Conservation (phyloP, 2,113 vertebrate genomes). For the Pygoscelis adeliae region DNA sequence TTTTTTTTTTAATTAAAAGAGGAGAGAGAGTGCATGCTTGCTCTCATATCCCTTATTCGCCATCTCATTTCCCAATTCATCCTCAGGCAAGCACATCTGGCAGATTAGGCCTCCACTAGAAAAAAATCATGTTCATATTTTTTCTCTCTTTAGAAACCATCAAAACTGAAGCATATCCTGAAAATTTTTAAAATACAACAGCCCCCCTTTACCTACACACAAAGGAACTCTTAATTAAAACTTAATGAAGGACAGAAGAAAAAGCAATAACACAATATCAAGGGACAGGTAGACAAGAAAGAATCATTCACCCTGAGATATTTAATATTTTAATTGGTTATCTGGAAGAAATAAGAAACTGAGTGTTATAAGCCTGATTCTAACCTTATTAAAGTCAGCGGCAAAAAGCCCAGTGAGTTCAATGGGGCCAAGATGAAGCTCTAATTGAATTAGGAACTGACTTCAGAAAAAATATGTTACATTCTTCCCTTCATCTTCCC, state of each 20-base stretch:
- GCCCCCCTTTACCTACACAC: not conserved
- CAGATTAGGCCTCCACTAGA: not conserved
- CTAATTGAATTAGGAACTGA: conserved; percentile 42
- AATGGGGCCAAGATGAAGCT: not conserved
- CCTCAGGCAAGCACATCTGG: not conserved
- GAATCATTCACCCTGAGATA: not conserved
- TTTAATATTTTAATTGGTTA: conserved; percentile 54
- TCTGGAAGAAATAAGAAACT: conserved; percentile 48
- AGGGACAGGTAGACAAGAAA: not conserved
- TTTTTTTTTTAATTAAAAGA: not conserved
- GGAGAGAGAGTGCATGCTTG: not conserved
- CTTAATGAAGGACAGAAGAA: not conserved
- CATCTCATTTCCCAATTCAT: not conserved
- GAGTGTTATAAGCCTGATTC: not conserved
- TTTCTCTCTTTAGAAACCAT: not conserved
- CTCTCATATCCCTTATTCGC: not conserved
- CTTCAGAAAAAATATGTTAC: not conserved
- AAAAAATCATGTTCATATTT: not conserved
- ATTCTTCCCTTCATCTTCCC: not conserved
- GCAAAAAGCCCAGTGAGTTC: conserved; percentile 34
- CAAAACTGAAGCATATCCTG: not conserved
- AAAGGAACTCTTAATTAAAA: conserved; percentile 4
- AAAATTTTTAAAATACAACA: not conserved
- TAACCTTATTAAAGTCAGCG: conserved; percentile 19
- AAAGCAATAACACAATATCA: not conserved